Evolutionary conservation across 2,888 invertebrate species (phyloP).

Genomic region (Cephus rjabovi): DNA sequence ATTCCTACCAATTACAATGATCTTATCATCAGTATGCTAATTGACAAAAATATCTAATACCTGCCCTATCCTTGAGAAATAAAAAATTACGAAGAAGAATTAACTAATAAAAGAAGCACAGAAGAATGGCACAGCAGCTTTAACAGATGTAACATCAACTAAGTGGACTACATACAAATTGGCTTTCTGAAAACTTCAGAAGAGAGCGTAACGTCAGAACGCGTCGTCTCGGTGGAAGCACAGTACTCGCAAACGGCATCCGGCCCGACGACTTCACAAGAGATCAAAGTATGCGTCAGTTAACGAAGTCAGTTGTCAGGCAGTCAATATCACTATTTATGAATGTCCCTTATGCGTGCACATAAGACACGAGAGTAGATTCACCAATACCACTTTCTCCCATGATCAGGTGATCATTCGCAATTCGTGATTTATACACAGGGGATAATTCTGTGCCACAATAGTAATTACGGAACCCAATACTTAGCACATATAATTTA

Average conservation of each 20-base stretch:
- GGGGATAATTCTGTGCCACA: conserved; percentile 14
- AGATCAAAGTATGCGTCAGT: conserved; percentile 59
- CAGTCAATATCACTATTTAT: conserved; percentile 53
- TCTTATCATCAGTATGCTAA: background rate
- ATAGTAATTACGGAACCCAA: conserved; percentile 16
- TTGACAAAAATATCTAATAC: background rate
- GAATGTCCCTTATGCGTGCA: conserved; percentile 48
- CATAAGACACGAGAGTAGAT: conserved; percentile 46
- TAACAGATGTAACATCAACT: background rate
- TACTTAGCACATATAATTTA: conserved; percentile 19
- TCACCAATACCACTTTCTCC: conserved; percentile 23
- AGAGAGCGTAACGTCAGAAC: conserved; percentile 25
- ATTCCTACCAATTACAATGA: background rate
- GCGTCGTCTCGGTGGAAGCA: conserved; percentile 49
- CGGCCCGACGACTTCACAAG: conserved; percentile 46
- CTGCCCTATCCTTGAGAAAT: background rate
- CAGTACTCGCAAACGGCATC: conserved; percentile 48
- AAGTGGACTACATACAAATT: background rate
- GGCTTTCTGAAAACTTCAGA: conserved; percentile 6
- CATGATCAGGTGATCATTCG: conserved; percentile 16
- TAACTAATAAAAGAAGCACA: background rate
- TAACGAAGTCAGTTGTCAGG: conserved; percentile 57
- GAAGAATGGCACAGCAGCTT: background rate
- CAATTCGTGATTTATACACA: conserved; percentile 16
- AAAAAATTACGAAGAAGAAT: background rate